phyloP scores from a whole-genome alignment of 2,797 vertebrate genomes.

The Synaphobranchus kaupii region DNA sequence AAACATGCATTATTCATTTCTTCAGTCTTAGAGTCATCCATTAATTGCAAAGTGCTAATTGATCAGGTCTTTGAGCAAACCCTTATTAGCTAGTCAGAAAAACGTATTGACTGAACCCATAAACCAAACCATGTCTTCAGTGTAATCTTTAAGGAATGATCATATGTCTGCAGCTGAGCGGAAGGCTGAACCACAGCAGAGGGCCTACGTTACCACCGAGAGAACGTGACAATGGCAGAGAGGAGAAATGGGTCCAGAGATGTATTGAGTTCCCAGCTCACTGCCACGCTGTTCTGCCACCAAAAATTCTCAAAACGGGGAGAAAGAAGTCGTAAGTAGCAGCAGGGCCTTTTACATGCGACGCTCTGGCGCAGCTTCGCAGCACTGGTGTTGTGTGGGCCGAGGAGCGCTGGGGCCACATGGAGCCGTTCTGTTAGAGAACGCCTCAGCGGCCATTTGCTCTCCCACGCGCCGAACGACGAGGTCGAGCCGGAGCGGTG shows the following conservation, averaged over 20 bases:
- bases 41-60: background rate
- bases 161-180: background rate
- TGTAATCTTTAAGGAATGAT: background rate
- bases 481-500: background rate
- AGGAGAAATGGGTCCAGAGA: background rate
- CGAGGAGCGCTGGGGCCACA: constrained; percentile 33
- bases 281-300: background rate
- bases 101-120: background rate
- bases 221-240: background rate
- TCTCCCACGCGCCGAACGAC: background rate
- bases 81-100: background rate
- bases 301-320: background rate
- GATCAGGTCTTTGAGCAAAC: background rate
- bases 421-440: constrained; percentile 38
- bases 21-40: background rate
- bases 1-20: background rate
- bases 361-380: background rate
- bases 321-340: background rate
- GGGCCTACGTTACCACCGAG: background rate
- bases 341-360: background rate
- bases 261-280: background rate
- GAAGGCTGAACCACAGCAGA: background rate
- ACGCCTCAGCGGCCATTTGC: background rate
- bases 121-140: background rate
- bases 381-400: constrained; percentile 54